phyloP scores from a whole-genome alignment of 2,113 vertebrate genomes.

The Indri indri region DNA sequence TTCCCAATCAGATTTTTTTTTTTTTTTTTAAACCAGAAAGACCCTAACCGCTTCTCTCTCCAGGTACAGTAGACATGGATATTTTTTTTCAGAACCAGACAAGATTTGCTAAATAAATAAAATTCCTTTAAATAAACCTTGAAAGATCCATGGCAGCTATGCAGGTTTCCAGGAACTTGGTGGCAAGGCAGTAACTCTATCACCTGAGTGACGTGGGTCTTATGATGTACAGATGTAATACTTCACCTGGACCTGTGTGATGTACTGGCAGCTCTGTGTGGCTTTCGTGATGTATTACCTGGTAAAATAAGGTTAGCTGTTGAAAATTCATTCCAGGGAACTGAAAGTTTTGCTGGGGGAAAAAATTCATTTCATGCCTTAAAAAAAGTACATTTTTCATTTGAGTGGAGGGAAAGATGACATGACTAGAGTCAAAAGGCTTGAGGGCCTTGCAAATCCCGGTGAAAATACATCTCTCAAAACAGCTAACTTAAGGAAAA shows the following conservation, averaged over 20 bases:
- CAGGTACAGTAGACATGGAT: not conserved
- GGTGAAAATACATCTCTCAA: not conserved
- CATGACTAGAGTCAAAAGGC: not conserved
- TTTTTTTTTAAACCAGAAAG: not conserved
- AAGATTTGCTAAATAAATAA: conserved; percentile 63
- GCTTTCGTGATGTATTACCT: conserved; percentile 71
- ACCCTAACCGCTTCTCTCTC: not conserved
- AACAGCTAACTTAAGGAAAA: not conserved
- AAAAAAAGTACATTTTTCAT: conserved; percentile 52
- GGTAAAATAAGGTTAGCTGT: conserved; percentile 74
- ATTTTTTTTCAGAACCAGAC: not conserved
- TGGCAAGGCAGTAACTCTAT: conserved; percentile 48
- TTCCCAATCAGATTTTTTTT: not conserved
- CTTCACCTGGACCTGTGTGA: conserved; percentile 60
- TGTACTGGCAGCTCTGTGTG: conserved; percentile 12
- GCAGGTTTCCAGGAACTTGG: conserved; percentile 21
- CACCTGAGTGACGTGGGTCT: not conserved
- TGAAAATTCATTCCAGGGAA: conserved; percentile 60
- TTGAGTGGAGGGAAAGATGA: not conserved
- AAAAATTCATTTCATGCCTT: conserved; percentile 67
- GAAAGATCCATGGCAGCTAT: not conserved
- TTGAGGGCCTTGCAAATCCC: not conserved
- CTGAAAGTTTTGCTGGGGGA: conserved; percentile 40
- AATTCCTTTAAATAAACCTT: conserved; percentile 58
- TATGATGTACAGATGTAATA: conserved; percentile 38